Percentiles rank a stretch among this genome's conserved stretches.
phyloP scores from a whole-genome alignment of 2,113 vertebrate genomes.

The Planiliza haematocheilus region DNA sequence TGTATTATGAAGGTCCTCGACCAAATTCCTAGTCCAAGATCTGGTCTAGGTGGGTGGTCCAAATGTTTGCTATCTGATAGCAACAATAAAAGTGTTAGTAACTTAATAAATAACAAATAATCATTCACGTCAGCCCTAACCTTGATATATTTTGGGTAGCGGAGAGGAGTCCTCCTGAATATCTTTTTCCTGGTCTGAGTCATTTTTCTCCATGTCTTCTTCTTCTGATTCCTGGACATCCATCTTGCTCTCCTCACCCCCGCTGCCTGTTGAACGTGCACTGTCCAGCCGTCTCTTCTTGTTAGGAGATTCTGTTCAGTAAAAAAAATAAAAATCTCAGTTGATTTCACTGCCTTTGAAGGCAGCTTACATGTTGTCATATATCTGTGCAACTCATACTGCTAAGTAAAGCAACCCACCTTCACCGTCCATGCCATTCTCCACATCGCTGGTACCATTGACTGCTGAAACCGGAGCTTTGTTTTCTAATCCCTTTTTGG shows the following conservation, averaged over 20 bases:
- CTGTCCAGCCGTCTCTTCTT: constrained; percentile 56
- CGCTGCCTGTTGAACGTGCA: neutral
- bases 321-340: neutral
- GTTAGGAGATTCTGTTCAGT: constrained; percentile 39
- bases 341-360: neutral
- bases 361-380: neutral
- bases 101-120: too few relatives aligned
- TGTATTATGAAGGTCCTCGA: too few relatives aligned
- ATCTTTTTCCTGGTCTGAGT: constrained; percentile 47
- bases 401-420: constrained; percentile 32
- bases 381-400: neutral
- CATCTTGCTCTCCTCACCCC: constrained; percentile 50
- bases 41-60: too few relatives aligned
- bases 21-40: too few relatives aligned
- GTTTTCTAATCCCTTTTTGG: constrained; percentile 11
- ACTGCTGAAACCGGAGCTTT: constrained; percentile 6
- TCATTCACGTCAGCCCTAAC: constrained; percentile 5
- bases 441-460: constrained; percentile 49
- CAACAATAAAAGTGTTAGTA: too few relatives aligned
- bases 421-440: constrained; percentile 43
- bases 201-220: constrained; percentile 20
- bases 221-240: constrained; percentile 52
- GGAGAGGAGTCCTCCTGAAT: neutral
- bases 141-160: neutral
- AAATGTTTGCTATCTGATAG: too few relatives aligned